Evolutionary conservation across 2,797 vertebrate genomes (phyloP).

Genomic region (Hypotaenidia philippensis): DNA sequence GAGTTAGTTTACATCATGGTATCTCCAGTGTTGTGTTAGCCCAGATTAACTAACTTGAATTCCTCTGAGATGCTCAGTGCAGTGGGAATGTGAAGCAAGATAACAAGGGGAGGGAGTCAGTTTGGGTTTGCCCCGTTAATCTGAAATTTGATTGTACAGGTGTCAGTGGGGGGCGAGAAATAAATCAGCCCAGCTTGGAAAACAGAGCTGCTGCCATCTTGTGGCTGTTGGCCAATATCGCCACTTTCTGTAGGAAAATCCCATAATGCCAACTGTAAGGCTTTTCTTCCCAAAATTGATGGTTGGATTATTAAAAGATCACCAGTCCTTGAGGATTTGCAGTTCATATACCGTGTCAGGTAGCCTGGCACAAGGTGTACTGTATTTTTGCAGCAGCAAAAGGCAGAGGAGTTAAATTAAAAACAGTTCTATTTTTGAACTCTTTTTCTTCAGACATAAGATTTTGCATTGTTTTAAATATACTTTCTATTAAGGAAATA

Average conservation of each 20-base stretch:
- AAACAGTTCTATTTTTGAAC: background rate
- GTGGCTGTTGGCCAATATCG: background rate
- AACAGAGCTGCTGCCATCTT: background rate
- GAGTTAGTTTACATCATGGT: background rate
- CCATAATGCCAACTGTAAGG: rapidly evolving
- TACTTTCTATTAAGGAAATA: background rate
- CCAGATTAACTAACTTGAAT: background rate
- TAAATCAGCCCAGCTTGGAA: background rate
- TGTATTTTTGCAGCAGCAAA: background rate
- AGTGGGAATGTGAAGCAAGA: background rate
- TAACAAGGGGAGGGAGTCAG: background rate
- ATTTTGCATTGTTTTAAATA: background rate
- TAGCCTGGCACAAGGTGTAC: background rate
- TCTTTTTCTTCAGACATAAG: background rate
- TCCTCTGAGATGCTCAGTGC: background rate
- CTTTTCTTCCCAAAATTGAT: background rate
- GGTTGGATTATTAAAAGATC: background rate
- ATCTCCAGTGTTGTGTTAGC: background rate
- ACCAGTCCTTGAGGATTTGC: background rate
- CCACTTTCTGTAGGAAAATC: background rate
- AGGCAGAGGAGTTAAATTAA: background rate
- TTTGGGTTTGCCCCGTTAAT: background rate
- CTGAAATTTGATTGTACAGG: background rate
- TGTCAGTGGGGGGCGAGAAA: background rate
- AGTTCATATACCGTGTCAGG: background rate